Evolutionary conservation across 2,113 vertebrate species (phyloP), one percentile per base, ranked within the genome.

Genomic region (Burhinus bistriatus): DNA sequence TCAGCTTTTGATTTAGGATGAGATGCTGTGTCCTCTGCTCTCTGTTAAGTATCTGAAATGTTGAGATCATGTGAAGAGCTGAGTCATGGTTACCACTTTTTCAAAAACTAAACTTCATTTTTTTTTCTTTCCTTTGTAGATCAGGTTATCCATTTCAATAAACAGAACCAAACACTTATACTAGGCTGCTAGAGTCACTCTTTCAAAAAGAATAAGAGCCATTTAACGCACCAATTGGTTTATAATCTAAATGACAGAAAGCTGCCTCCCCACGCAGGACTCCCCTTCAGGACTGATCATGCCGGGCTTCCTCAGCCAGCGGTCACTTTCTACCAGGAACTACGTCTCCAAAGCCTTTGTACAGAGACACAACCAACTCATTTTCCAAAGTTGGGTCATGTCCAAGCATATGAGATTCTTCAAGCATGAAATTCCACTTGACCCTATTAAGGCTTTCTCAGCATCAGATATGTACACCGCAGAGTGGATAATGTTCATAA

Each of bases 341-440:
- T 69, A 76, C 66, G 29, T 96, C 88, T 97, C 97, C 92, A 69
- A 91, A 97, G 96, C 92, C 91, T 97, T 97, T 95, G 77, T 51
- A 69, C 94, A 84, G 92, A 94, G 75, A 91, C 77, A 91, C 92
- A 96, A 89, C 88, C 92, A 91, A 94, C 95, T 96, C 70, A 85
- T 97, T 98, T 98, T 96, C 95, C 38, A n/a, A 97, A 97, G 96
- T 6, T 98, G 97, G 97, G 97, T 95, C 92, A 91, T 95, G 91
- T 98, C 92, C 95, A 97, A 98, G 92, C 96, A 97, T 97, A 98
- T 94, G 97, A 98, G 97, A 97, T 97, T 96, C 94, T 91, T 98
- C 96, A 97, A 98, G 98, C 98, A 93, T 98, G 97, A 98, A 98
- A 98, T 98, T 98, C 95, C 96, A 97, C 96, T 98, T 98, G 98